These are phyloP conservation scores for Drosophila siamana DNA, from an alignment of 2,888 invertebrate species.

Conservation along the genomic window DNA sequence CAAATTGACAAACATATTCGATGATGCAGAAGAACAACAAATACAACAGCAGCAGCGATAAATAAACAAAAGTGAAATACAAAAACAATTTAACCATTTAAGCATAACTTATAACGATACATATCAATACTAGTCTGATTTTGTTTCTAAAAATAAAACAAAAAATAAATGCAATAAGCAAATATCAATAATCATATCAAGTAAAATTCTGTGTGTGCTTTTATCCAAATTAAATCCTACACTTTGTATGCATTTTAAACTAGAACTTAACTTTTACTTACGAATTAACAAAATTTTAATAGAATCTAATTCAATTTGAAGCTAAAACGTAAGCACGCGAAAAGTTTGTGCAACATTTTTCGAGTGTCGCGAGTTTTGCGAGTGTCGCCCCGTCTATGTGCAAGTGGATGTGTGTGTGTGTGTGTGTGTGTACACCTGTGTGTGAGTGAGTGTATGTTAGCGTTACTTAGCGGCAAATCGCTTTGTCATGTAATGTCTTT, in stretches of 20 bases:
- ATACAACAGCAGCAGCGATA: neutral
- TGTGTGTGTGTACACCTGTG: conserved; percentile 7
- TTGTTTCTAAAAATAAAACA: conserved; percentile 35
- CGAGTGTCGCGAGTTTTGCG: conserved; percentile 24
- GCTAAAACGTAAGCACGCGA: conserved; percentile 23
- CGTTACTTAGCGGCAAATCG: conserved; percentile 59
- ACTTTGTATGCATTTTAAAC: conserved; percentile 1
- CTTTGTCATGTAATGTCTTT: conserved; percentile 76
- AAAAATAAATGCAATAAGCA: conserved; percentile 13
- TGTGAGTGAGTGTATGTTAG: conserved; percentile 22
- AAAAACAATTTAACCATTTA: conserved; percentile 45
- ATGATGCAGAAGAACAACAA: conserved; percentile 1
- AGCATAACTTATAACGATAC: conserved; percentile 63
- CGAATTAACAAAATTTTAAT: conserved; percentile 18
- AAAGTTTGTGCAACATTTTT: conserved; percentile 19
- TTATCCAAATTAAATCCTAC: conserved; percentile 10
- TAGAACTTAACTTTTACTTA: neutral
- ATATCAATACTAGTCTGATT: conserved; percentile 76
- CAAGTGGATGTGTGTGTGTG: neutral
- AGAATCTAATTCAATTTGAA: conserved; percentile 33
- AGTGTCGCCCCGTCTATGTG: neutral
- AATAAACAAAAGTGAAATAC: conserved; percentile 6
- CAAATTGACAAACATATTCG: neutral
- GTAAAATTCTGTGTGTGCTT: conserved; percentile 13
- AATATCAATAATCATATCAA: conserved; percentile 49